These are phyloP conservation scores for Bradysia coprophila DNA, from an alignment of 1,140 invertebrate genomes.

Conservation along the genomic window DNA sequence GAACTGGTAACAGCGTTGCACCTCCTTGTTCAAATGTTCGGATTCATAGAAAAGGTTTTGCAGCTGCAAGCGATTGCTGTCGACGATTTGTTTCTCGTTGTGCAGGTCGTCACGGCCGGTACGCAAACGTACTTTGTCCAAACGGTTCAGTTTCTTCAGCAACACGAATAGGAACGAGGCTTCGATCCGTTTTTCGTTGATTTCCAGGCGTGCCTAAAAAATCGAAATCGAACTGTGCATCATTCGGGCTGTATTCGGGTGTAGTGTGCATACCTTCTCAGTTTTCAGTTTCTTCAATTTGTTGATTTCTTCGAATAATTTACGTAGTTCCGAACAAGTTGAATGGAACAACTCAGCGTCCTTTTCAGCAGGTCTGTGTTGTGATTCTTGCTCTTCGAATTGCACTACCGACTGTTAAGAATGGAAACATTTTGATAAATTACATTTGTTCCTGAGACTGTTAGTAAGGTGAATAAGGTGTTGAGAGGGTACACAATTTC, in stretches of 20 bases:
- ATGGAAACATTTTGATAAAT: neutral
- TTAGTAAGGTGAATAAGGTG: too few relatives aligned
- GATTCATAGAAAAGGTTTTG: constrained; percentile 94
- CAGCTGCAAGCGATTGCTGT: constrained; percentile 73
- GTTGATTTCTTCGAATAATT: constrained; percentile 40
- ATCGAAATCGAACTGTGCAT: constrained; percentile 16
- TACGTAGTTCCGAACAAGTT: constrained; percentile 44
- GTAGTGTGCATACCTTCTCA: constrained; percentile 22
- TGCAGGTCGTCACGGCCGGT: constrained; percentile 57
- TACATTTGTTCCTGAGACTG: too few relatives aligned
- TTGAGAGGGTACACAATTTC: too few relatives aligned
- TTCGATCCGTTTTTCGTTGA: constrained; percentile 43
- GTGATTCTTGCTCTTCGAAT: constrained; percentile 55
- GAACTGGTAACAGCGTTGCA: constrained; percentile 83
- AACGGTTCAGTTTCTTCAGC: constrained; percentile 76
- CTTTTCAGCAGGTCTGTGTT: constrained; percentile 35
- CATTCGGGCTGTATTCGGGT: neutral
- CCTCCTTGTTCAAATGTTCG: constrained; percentile 83
- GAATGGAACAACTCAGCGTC: constrained; percentile 48
- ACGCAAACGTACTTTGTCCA: constrained; percentile 74
- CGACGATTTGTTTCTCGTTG: constrained; percentile 69
- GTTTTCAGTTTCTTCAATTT: constrained; percentile 36
- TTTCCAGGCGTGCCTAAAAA: constrained; percentile 37
- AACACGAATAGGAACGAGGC: constrained; percentile 55
- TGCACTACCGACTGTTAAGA: constrained; percentile 39